Percentiles rank a stretch among this genome's conserved stretches.
Conservation (phyloP, 2,888 invertebrate species). For the Brachypalpus laphriformis region DNA sequence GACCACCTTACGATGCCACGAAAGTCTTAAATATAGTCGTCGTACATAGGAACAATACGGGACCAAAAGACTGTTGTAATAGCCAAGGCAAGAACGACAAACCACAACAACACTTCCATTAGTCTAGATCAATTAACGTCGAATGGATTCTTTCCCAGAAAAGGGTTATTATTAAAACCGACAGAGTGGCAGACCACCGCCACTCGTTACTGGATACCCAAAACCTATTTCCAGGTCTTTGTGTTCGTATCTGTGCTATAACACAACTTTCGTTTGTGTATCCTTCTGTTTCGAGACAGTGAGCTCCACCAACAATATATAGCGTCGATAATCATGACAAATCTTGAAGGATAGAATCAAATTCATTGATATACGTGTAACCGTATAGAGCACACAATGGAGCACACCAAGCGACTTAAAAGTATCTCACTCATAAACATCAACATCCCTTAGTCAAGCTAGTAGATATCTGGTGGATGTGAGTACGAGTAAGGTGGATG, state of each 20-base stretch:
- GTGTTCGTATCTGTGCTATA: slow-evolving; percentile 13
- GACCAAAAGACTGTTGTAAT: no score
- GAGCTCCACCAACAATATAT: slow-evolving; percentile 12
- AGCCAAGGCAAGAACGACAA: not conserved
- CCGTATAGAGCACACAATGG: slow-evolving; percentile 19
- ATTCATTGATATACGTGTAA: slow-evolving; percentile 37
- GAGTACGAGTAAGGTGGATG: not conserved
- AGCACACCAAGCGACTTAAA: not conserved
- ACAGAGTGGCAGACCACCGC: slow-evolving; percentile 11
- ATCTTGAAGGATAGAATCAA: slow-evolving; percentile 56
- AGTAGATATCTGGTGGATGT: not conserved
- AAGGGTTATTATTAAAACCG: slow-evolving; percentile 25
- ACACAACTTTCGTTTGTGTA: not conserved
- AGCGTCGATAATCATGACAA: slow-evolving; percentile 63
- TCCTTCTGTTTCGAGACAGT: not conserved
- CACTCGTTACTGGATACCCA: slow-evolving; percentile 23
- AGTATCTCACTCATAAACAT: slow-evolving; percentile 49
- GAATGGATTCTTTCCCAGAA: not conserved
- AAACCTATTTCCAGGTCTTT: not conserved
- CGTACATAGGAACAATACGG: not conserved
- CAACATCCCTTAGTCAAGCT: slow-evolving; percentile 12
- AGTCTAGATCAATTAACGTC: slow-evolving; percentile 32
- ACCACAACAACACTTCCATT: slow-evolving; percentile 8
- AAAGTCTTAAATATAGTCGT: not conserved
- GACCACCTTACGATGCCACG: not conserved